Conservation (phyloP, 2,797 vertebrate species). For the Squalus acanthias region DNA sequence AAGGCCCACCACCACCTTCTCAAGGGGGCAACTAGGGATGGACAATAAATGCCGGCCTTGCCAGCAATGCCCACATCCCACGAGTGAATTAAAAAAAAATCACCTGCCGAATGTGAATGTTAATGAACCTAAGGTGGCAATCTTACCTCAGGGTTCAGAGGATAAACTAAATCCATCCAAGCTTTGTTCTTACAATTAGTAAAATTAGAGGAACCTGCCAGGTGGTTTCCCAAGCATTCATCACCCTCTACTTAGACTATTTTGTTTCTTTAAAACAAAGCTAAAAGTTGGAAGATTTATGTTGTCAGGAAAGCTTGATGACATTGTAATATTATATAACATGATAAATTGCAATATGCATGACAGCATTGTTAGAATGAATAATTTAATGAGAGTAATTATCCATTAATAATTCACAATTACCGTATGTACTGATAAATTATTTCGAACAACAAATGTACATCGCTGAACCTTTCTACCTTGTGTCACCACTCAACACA, state of each 20-base stretch:
- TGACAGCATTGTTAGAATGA: slow-evolving; percentile 5
- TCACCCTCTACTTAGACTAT: not conserved
- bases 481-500: not conserved
- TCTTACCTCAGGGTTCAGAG: not conserved
- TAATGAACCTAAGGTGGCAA: not conserved
- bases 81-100: not conserved
- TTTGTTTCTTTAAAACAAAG: not conserved
- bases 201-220: not conserved
- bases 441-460: not conserved
- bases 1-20: not conserved
- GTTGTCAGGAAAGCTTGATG: not conserved
- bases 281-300: not conserved
- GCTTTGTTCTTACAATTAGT: not conserved
- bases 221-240: not conserved
- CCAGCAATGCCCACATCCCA: too few species aligned
- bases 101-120: not conserved
- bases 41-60: not conserved
- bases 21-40: not conserved
- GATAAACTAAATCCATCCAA: not conserved
- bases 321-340: not conserved
- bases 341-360: not conserved
- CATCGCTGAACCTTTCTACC: not conserved
- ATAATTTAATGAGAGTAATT: slow-evolving; percentile 11
- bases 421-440: not conserved
- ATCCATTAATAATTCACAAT: not conserved